Evolutionary conservation across 2,113 vertebrate genomes (phyloP).

Genomic region (Pogonocichla stellata): DNA sequence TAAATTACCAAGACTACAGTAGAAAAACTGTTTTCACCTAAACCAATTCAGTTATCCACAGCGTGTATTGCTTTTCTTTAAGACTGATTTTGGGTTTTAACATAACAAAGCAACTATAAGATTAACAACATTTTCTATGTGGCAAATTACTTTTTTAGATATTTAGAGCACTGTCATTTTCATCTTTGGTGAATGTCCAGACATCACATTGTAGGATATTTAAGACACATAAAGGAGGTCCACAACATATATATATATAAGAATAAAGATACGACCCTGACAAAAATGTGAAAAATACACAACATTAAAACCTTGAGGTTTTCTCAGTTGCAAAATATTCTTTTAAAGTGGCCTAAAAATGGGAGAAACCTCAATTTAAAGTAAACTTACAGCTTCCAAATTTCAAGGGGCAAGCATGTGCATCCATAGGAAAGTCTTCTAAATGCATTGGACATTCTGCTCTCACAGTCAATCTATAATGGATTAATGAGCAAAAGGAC

Average conservation of each 20-base stretch:
- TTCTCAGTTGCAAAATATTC: neutral
- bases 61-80: neutral
- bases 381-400: constrained; percentile 96
- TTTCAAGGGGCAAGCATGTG: constrained; percentile 95
- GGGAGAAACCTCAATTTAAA: constrained; percentile 34
- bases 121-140: neutral
- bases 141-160: neutral
- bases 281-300: neutral
- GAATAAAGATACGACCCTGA: neutral
- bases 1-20: neutral
- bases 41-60: neutral
- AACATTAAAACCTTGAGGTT: neutral
- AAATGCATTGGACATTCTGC: constrained; percentile 98
- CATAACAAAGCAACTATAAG: neutral
- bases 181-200: neutral
- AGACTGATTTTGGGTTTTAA: neutral
- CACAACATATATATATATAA: neutral
- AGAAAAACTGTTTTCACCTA: neutral
- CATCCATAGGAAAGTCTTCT: constrained; percentile 98
- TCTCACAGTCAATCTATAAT: constrained; percentile 91
- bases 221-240: neutral
- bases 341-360: neutral
- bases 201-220: neutral
- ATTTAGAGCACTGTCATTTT: neutral
- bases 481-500: constrained; percentile 57